Conservation (phyloP, 2,113 vertebrate species). For the Falcunculus frontatus region DNA sequence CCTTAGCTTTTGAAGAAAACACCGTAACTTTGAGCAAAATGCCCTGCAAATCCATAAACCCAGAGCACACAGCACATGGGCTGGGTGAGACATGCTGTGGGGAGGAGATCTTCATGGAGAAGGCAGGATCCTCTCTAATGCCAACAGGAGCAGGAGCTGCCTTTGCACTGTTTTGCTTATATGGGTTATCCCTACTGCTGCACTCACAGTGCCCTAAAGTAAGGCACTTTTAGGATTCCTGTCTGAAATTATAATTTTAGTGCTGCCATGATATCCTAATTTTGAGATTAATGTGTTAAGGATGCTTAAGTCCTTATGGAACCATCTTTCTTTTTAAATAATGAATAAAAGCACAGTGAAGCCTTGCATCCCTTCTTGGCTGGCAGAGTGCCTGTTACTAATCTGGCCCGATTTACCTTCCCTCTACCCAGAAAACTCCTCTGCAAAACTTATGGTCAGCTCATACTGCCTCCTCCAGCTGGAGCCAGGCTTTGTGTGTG, state of each 20-base stretch:
- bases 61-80: fast-evolving
- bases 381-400: background rate
- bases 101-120: background rate
- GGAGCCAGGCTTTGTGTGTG: background rate
- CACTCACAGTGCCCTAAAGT: background rate
- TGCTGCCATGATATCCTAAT: background rate
- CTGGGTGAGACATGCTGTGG: background rate
- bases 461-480: background rate
- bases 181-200: background rate
- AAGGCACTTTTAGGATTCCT: background rate
- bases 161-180: background rate
- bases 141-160: background rate
- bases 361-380: background rate
- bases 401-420: background rate
- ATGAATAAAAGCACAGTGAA: background rate
- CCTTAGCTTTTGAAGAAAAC: background rate
- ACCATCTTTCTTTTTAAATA: background rate
- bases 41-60: background rate
- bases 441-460: background rate
- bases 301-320: background rate
- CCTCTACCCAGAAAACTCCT: background rate
- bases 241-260: background rate
- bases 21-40: background rate
- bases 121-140: background rate
- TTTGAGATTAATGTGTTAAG: background rate